Evolutionary conservation across 2,113 vertebrate species (phyloP).

Genomic region (Genyomyrus donnyi): DNA sequence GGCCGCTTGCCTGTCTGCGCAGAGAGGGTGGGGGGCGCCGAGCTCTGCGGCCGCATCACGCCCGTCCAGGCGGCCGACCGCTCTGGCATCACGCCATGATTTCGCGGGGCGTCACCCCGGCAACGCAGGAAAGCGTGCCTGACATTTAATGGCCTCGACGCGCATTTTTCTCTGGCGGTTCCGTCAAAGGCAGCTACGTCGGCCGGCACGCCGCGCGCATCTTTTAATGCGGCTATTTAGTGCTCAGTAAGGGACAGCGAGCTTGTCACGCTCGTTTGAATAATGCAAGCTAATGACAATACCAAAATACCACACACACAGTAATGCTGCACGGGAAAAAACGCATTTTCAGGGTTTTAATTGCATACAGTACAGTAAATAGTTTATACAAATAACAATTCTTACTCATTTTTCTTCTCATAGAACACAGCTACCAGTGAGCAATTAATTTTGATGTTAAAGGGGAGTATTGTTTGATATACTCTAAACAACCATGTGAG

Average conservation of each 20-base stretch:
- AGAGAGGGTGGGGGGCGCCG: neutral
- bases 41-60: neutral
- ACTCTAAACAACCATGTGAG: neutral
- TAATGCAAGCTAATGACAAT: neutral
- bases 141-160: neutral
- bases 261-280: neutral
- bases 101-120: neutral
- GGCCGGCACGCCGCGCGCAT: neutral
- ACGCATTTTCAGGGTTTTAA: neutral
- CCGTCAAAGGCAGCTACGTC: neutral
- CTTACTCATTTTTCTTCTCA: neutral
- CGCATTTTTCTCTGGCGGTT: neutral
- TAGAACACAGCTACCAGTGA: neutral
- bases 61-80: neutral
- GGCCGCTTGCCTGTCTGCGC: neutral
- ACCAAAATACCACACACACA: neutral
- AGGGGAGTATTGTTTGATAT: neutral
- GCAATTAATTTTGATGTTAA: neutral
- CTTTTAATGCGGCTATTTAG: neutral
- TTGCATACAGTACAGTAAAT: neutral
- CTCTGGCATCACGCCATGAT: conserved; percentile 19
- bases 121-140: neutral
- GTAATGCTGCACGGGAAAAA: neutral
- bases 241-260: neutral
- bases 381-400: neutral